Evolutionary conservation across 1,140 invertebrate genomes (phyloP).

Genomic region (Drosophila baimaii): DNA sequence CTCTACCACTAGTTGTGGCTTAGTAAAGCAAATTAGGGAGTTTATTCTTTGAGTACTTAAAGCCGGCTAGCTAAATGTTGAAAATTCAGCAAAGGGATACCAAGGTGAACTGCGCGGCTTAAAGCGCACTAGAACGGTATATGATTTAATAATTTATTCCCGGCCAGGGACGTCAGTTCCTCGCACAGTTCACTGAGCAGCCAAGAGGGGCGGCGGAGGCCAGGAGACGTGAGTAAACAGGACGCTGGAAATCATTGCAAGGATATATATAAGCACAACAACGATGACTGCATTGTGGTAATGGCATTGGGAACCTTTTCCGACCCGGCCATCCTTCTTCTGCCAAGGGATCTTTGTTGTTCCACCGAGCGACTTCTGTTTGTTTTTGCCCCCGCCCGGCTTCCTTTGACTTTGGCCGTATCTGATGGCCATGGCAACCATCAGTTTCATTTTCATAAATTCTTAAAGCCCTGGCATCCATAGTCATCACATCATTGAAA

Average conservation of each 20-base stretch:
- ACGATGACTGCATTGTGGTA: constrained; percentile 54
- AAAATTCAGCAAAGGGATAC: neutral
- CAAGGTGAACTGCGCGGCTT: constrained; percentile 14
- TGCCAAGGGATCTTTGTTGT: constrained; percentile 29
- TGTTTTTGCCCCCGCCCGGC: constrained; percentile 16
- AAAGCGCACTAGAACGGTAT: constrained; percentile 36
- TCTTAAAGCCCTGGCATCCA: constrained; percentile 39
- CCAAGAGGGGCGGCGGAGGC: neutral
- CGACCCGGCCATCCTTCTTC: constrained; percentile 2
- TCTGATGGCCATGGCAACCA: constrained; percentile 54
- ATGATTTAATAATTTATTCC: constrained; percentile 58
- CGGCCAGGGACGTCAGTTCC: constrained; percentile 36
- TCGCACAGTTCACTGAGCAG: constrained; percentile 36
- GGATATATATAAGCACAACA: constrained; percentile 53
- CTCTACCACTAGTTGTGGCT: neutral
- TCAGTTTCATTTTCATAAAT: constrained; percentile 53
- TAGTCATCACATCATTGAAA: constrained; percentile 44
- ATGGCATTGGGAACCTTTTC: constrained; percentile 50
- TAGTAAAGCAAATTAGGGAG: too few species aligned
- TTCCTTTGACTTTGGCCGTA: constrained; percentile 16
- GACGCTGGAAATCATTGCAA: constrained; percentile 48
- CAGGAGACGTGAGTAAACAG: constrained; percentile 40
- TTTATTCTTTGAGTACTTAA: neutral
- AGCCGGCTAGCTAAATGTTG: neutral
- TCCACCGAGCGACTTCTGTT: constrained; percentile 35